Conservation (phyloP, 2,888 invertebrate genomes). For the Herminia tarsipennalis region DNA sequence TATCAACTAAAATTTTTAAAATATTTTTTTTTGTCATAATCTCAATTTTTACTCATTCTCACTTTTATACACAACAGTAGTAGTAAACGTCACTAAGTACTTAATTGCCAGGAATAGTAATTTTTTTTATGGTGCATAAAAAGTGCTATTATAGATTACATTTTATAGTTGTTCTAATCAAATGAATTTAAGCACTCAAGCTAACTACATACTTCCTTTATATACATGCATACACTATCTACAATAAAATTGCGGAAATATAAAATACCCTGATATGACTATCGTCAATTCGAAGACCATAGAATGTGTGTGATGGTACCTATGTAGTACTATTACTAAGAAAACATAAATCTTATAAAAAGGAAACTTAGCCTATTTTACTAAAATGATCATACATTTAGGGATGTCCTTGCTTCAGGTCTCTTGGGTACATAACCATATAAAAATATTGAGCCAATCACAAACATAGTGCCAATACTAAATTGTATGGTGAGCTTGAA, state of each 20-base stretch:
- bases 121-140: too few relatives aligned
- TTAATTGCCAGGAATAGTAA: too few relatives aligned
- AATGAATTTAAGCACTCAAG: too few relatives aligned
- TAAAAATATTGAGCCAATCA: conserved; percentile 97
- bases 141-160: too few relatives aligned
- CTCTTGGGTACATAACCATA: conserved; percentile 93
- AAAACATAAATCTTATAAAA: background rate
- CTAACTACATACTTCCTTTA: background rate
- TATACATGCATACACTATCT: background rate
- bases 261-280: conserved; percentile 17
- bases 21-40: too few relatives aligned
- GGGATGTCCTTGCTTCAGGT: conserved; percentile 61
- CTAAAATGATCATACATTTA: conserved; percentile 67
- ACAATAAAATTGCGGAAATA: background rate
- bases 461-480: conserved; percentile 92
- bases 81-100: too few relatives aligned
- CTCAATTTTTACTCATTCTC: too few relatives aligned
- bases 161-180: too few relatives aligned
- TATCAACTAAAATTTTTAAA: too few relatives aligned
- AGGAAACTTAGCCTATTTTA: conserved; percentile 22
- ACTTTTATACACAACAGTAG: too few relatives aligned
- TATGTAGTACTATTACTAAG: background rate
- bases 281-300: background rate
- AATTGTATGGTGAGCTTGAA: conserved; percentile 96
- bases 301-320: background rate